Evolutionary conservation across 2,888 invertebrate genomes (phyloP).

Genomic region (Trichogramma dendrolimi): DNA sequence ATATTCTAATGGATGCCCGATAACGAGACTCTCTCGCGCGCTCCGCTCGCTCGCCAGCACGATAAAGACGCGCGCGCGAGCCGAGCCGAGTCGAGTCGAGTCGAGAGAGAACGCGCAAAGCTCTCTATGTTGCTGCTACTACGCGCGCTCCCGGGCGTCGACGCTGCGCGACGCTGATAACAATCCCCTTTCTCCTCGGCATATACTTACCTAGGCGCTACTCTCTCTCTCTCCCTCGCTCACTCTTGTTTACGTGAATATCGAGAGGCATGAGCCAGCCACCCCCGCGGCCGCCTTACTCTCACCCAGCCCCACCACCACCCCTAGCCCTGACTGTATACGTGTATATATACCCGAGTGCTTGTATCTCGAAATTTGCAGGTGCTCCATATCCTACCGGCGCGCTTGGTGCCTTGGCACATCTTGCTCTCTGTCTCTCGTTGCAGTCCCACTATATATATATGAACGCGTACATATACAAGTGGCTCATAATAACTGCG

Average conservation of each 20-base stretch:
- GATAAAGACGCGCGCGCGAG: conserved; percentile 47
- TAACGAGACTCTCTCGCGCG: conserved; percentile 43
- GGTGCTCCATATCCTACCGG: neutral
- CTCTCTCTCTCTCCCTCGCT: conserved; percentile 27
- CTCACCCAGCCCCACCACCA: conserved; percentile 3
- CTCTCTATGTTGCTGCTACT: conserved; percentile 2
- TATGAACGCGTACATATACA: too few relatives aligned
- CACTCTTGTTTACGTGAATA: conserved; percentile 41
- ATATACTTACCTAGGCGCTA: conserved; percentile 16
- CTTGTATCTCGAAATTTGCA: conserved; percentile 22
- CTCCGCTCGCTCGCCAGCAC: conserved; percentile 42
- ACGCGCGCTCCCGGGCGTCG: conserved; percentile 31
- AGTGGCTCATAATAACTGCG: too few relatives aligned
- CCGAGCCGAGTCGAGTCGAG: conserved; percentile 30
- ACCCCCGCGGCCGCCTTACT: neutral
- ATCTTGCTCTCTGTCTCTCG: too few relatives aligned
- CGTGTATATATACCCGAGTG: conserved; percentile 11
- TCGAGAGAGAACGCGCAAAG: too few relatives aligned
- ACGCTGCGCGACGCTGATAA: conserved; percentile 52
- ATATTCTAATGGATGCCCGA: conserved; percentile 53
- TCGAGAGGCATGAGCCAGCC: neutral
- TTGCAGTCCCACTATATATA: neutral
- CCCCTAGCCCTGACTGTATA: conserved; percentile 20
- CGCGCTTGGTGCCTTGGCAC: too few relatives aligned
- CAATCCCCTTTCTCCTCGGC: conserved; percentile 7